phyloP scores from a whole-genome alignment of 2,113 vertebrate genomes.

The Odobenus rosmarus region DNA sequence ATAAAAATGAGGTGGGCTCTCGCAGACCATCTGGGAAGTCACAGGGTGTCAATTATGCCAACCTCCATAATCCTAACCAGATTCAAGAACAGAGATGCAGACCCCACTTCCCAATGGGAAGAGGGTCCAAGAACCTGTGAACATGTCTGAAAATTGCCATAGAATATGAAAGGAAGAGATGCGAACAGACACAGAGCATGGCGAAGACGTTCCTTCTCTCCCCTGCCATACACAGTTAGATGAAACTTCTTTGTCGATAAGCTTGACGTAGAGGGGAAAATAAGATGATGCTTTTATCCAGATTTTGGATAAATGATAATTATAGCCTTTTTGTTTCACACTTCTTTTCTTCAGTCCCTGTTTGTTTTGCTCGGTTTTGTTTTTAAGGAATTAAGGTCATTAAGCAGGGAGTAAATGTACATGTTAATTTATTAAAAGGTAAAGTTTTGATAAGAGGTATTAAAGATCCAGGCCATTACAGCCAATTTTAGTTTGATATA shows the following conservation, averaged over 20 bases:
- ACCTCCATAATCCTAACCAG: not conserved
- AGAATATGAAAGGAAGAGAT: not conserved
- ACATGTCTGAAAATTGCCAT: not conserved
- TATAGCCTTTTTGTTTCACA: not conserved
- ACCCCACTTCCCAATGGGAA: not conserved
- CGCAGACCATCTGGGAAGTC: not conserved
- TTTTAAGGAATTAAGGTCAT: slow-evolving; percentile 33
- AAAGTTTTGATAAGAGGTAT: slow-evolving; percentile 14
- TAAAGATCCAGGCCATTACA: slow-evolving; percentile 45
- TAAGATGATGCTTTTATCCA: not conserved
- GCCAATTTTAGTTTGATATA: slow-evolving; percentile 43
- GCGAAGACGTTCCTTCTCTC: not conserved
- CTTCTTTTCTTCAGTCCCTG: not conserved
- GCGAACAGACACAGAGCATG: not conserved
- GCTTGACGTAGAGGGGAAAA: not conserved
- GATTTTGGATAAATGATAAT: not conserved
- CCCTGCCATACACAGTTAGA: not conserved
- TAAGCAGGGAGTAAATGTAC: not conserved
- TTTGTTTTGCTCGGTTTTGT: not conserved
- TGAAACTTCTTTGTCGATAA: not conserved
- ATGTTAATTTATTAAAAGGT: slow-evolving; percentile 23
- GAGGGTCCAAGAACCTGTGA: not conserved
- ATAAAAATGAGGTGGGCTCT: not conserved
- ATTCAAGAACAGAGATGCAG: not conserved
- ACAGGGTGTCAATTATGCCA: accelerated